Evolutionary conservation across 1,140 invertebrate genomes (phyloP).

Genomic region (Lanistes nyassanus): DNA sequence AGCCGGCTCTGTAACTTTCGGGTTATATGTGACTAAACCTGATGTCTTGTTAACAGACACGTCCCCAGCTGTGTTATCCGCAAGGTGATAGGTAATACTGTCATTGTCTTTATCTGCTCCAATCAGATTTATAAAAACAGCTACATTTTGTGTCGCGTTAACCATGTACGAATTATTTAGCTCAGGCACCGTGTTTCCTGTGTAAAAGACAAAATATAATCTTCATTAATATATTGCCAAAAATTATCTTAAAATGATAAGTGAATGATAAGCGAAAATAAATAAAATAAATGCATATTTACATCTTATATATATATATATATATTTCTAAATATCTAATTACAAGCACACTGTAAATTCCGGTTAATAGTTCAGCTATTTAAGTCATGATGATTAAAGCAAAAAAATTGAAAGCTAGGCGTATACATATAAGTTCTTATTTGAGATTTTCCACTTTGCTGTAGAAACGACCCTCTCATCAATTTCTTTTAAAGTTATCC

Average conservation of each 20-base stretch:
- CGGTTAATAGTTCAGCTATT: too few relatives aligned
- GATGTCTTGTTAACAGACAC: not conserved
- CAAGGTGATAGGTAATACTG: not conserved
- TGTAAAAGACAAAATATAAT: not conserved
- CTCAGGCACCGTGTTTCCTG: conserved; percentile 12
- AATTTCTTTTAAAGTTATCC: not conserved
- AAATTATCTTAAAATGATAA: not conserved
- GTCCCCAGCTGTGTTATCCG: not conserved
- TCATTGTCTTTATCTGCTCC: conserved; percentile 6
- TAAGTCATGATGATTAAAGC: too few relatives aligned
- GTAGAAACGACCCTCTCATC: not conserved
- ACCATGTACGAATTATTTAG: not conserved
- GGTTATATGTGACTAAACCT: not conserved
- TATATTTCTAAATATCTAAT: too few relatives aligned
- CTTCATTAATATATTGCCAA: not conserved
- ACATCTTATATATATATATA: too few relatives aligned
- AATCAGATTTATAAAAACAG: not conserved
- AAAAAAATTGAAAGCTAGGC: too few relatives aligned
- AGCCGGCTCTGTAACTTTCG: not conserved
- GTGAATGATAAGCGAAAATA: not conserved
- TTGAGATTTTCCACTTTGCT: not conserved
- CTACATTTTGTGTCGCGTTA: not conserved
- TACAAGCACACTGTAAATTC: too few relatives aligned
- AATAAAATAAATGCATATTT: not conserved
- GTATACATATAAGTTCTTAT: not conserved